These are phyloP conservation scores for Betta splendens DNA, from an alignment of 2,797 vertebrate species.

Conservation along the genomic window DNA sequence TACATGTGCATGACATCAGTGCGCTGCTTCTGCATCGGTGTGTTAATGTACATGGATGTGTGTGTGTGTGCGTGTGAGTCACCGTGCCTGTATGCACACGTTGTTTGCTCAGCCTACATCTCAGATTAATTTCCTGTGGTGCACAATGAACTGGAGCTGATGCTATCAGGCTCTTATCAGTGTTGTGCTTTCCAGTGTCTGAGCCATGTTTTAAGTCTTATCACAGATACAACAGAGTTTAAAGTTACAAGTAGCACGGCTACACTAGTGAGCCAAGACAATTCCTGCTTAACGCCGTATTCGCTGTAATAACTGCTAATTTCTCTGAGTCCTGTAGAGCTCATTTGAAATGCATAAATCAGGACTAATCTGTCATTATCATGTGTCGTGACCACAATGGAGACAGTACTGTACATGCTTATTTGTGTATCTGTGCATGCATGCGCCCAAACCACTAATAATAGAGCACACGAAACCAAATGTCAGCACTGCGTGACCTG, in stretches of 20 bases:
- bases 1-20: constrained; percentile 5
- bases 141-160: constrained; percentile 57
- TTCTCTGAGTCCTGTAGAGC: neutral
- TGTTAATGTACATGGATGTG: constrained; percentile 4
- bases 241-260: constrained; percentile 36
- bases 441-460: constrained; percentile 37
- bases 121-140: constrained; percentile 71
- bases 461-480: constrained; percentile 24
- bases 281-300: constrained; percentile 32
- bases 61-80: constrained; percentile 28
- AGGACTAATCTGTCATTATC: neutral
- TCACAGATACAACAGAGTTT: constrained; percentile 24
- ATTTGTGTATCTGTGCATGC: neutral
- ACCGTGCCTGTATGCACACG: constrained; percentile 10
- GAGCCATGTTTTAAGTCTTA: constrained; percentile 48
- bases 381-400: constrained; percentile 6
- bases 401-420: constrained; percentile 15
- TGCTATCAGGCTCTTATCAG: constrained; percentile 63
- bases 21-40: neutral
- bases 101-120: constrained; percentile 53
- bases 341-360: constrained; percentile 8
- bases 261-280: constrained; percentile 33
- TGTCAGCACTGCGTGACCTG: neutral
- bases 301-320: constrained; percentile 16
- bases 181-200: constrained; percentile 53